Evolutionary conservation across 2,888 invertebrate genomes (phyloP).

Genomic region (Ophraella communa): DNA sequence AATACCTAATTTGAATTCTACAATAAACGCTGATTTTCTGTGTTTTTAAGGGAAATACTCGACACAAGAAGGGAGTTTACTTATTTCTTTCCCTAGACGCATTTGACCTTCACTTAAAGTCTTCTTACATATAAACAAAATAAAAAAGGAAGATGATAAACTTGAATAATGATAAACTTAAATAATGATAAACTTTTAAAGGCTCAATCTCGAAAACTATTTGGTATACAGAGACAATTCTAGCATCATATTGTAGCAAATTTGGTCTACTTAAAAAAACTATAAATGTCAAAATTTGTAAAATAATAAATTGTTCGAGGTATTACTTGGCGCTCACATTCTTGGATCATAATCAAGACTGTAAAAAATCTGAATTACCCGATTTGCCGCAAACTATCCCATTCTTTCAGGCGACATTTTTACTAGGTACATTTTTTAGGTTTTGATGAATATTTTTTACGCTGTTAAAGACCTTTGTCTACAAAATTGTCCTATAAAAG

Average conservation of each 20-base stretch:
- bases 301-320: not conserved
- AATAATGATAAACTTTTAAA: not conserved
- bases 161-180: too few relatives aligned
- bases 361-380: not conserved
- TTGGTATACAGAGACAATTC: not conserved
- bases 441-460: too few relatives aligned
- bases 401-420: not conserved
- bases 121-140: not conserved
- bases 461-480: too few relatives aligned
- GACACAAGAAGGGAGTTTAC: conserved; percentile 11
- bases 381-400: not conserved
- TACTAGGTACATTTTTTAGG: not conserved
- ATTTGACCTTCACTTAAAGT: conserved; percentile 6
- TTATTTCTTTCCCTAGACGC: not conserved
- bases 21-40: not conserved
- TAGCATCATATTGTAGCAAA: conserved; percentile 16
- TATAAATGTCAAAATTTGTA: conserved; percentile 6
- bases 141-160: not conserved
- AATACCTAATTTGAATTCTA: not conserved
- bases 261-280: conserved; percentile 9
- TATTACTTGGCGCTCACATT: not conserved
- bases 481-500: too few relatives aligned
- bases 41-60: not conserved
- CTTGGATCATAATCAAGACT: not conserved
- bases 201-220: conserved; percentile 2